Evolutionary conservation across 64 coral and sea anemone species (phyloP).

Genomic region (Stichodactyla mertensii): DNA sequence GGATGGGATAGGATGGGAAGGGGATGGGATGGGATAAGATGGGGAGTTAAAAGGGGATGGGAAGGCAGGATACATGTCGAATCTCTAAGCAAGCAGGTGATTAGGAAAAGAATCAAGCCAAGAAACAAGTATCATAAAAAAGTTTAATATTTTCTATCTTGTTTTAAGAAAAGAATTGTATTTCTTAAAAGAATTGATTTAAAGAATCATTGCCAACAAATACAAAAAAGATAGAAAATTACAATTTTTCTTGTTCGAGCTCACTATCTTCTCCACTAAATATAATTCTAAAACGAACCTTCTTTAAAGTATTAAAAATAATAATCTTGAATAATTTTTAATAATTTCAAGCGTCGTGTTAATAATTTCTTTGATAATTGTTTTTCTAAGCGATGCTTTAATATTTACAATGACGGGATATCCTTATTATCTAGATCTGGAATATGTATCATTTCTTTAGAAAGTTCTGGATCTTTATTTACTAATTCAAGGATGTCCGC

Average conservation of each 20-base stretch:
- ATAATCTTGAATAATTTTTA: not conserved
- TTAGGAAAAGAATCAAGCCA: too few species aligned
- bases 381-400: not conserved
- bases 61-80: too few species aligned
- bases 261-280: not conserved
- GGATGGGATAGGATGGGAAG: too few species aligned
- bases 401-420: not conserved
- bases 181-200: not conserved
- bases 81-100: too few species aligned
- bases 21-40: too few species aligned
- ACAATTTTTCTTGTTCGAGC: not conserved
- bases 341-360: not conserved
- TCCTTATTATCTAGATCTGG: conserved; percentile 4
- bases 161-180: not conserved
- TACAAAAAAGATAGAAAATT: conserved; percentile 1
- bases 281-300: conserved; percentile 6
- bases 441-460: not conserved
- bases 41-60: too few species aligned
- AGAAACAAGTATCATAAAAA: not conserved
- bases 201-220: not conserved
- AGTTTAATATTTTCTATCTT: conserved; percentile 6
- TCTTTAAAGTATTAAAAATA: conserved; percentile 9
- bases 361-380: not conserved
- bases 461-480: not conserved
- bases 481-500: not conserved